phyloP scores from a whole-genome alignment of 2,797 vertebrate genomes.

The Mallotus villosus region DNA sequence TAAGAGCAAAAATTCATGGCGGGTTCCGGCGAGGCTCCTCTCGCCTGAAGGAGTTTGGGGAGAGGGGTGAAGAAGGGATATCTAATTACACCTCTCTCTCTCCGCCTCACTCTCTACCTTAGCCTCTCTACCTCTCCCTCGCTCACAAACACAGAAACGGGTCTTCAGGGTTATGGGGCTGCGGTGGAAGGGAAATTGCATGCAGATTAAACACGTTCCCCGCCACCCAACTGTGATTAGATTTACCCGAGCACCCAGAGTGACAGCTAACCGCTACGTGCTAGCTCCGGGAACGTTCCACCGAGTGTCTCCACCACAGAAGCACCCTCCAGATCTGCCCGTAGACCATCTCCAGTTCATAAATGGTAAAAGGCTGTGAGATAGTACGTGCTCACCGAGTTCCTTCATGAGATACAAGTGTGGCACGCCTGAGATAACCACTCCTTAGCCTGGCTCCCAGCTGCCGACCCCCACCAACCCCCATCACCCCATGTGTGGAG shows the following conservation, averaged over 20 bases:
- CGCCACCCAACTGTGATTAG: slow-evolving; percentile 37
- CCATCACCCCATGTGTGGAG: neutral
- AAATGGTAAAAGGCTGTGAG: neutral
- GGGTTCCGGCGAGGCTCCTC: slow-evolving; percentile 66
- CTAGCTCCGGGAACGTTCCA: neutral
- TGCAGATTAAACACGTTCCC: slow-evolving; percentile 23
- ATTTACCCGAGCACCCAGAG: slow-evolving; percentile 31
- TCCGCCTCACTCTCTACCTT: slow-evolving; percentile 1
- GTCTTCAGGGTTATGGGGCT: slow-evolving; percentile 20
- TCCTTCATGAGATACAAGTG: neutral
- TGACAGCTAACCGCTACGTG: slow-evolving; percentile 45
- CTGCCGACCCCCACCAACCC: slow-evolving; percentile 36
- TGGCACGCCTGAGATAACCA: slow-evolving; percentile 33
- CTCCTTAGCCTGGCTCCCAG: slow-evolving; percentile 56
- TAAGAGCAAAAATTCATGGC: slow-evolving; percentile 72
- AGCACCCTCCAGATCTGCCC: slow-evolving; percentile 28
- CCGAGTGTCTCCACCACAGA: slow-evolving; percentile 45
- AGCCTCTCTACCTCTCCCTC: neutral
- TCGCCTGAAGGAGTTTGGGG: slow-evolving; percentile 57
- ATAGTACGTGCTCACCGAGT: neutral
- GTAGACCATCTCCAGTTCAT: slow-evolving; percentile 26
- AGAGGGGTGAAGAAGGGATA: slow-evolving; percentile 26
- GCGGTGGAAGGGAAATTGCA: slow-evolving; percentile 15
- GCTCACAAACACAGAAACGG: slow-evolving; percentile 4
- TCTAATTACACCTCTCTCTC: slow-evolving; percentile 53